Conservation (phyloP, 2,113 vertebrate genomes). For the Tetraodon nigroviridis region DNA sequence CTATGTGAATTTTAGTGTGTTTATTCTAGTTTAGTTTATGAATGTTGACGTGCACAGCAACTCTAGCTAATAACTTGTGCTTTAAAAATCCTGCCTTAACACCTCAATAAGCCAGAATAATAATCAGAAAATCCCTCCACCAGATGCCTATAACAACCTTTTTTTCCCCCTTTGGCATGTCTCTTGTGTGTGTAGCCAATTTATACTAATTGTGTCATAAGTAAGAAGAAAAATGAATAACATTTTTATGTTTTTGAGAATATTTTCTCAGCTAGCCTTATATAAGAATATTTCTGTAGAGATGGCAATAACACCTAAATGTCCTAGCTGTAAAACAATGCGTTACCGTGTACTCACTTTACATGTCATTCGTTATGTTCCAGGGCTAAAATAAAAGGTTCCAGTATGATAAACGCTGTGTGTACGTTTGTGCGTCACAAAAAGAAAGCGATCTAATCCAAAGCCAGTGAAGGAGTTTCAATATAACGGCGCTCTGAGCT, state of each 20-base stretch:
- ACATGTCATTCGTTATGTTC: slow-evolving; percentile 18
- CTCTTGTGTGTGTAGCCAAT: slow-evolving; percentile 3
- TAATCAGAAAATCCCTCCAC: neutral
- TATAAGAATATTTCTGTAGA: neutral
- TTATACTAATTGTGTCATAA: neutral
- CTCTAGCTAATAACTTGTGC: slow-evolving; percentile 3
- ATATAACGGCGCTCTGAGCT: slow-evolving; percentile 1
- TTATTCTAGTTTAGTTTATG: slow-evolving; percentile 7
- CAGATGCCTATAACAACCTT: slow-evolving; percentile 5
- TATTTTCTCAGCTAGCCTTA: neutral
- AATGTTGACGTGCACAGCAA: slow-evolving; percentile 3
- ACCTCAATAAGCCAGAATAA: slow-evolving; percentile 18
- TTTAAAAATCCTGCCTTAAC: slow-evolving; percentile 44
- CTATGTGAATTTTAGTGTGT: neutral
- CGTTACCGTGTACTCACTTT: slow-evolving; percentile 11
- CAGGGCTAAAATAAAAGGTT: slow-evolving; percentile 50
- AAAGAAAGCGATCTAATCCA: slow-evolving; percentile 17
- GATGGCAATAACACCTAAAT: slow-evolving; percentile 7
- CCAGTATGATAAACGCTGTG: slow-evolving; percentile 13
- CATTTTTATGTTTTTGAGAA: neutral
- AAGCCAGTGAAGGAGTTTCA: slow-evolving; percentile 20
- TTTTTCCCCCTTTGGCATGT: neutral
- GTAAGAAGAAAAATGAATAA: neutral
- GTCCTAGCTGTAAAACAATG: slow-evolving; percentile 17
- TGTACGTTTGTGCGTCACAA: slow-evolving; percentile 20